Evolutionary conservation across 2,888 invertebrate genomes (phyloP).

Genomic region (Archips xylosteana): DNA sequence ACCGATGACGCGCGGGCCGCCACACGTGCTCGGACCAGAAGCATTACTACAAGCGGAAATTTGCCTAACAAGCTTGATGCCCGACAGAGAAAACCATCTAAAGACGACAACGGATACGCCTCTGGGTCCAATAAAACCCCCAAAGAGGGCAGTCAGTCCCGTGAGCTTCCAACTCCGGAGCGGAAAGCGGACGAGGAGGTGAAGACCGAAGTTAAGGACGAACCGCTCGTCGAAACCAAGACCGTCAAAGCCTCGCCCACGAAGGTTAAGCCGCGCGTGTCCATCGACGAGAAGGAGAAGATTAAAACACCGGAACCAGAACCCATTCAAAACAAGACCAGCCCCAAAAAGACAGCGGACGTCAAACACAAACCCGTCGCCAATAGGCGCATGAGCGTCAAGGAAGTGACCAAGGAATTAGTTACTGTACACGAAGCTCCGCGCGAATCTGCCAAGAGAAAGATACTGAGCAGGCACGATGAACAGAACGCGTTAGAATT

Average conservation of each 20-base stretch:
- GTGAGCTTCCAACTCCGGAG: slow-evolving; percentile 86
- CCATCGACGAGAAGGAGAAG: slow-evolving; percentile 70
- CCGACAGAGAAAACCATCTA: slow-evolving; percentile 80
- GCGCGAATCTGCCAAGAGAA: slow-evolving; percentile 50
- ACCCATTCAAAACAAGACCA: slow-evolving; percentile 52
- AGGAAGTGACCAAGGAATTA: slow-evolving; percentile 52
- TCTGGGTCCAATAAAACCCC: slow-evolving; percentile 77
- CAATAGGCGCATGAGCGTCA: slow-evolving; percentile 55
- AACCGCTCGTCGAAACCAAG: slow-evolving; percentile 64
- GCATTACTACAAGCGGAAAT: slow-evolving; percentile 89
- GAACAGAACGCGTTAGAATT: slow-evolving; percentile 42
- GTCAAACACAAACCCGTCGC: slow-evolving; percentile 60
- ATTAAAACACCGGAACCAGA: slow-evolving; percentile 51
- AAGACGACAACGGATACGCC: slow-evolving; percentile 68
- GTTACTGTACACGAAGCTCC: slow-evolving; percentile 48
- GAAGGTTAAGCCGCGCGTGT: slow-evolving; percentile 53
- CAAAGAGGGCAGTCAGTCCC: slow-evolving; percentile 86
- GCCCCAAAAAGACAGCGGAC: slow-evolving; percentile 65
- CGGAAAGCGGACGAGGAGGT: slow-evolving; percentile 87
- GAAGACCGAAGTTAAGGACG: slow-evolving; percentile 74
- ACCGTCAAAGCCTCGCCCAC: slow-evolving; percentile 58
- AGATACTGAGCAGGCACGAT: slow-evolving; percentile 52
- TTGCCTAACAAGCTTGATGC: slow-evolving; percentile 86
- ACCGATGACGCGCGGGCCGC: slow-evolving; percentile 75
- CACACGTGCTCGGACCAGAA: slow-evolving; percentile 88